A percentile compares a stretch with the other conserved stretches of the same genome.
Conservation (phyloP, 2,888 invertebrate species). For the Orgyia antiqua region DNA sequence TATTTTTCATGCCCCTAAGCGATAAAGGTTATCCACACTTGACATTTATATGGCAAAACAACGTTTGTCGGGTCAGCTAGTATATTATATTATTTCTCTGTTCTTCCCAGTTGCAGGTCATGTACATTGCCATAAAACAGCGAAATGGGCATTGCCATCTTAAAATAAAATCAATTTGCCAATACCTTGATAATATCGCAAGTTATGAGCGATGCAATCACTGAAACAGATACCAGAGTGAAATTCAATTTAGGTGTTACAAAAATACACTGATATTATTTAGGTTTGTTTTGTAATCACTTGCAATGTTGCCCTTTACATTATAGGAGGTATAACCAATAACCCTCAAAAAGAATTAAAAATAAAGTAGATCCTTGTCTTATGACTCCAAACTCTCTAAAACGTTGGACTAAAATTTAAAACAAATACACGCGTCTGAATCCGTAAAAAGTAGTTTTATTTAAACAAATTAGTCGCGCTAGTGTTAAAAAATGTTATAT, state of each 20-base stretch:
- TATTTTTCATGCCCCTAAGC: background rate
- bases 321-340: background rate
- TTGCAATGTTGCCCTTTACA: background rate
- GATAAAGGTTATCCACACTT: too few relatives aligned
- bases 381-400: too few relatives aligned
- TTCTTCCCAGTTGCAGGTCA: background rate
- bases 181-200: conserved; percentile 12
- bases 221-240: background rate
- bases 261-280: background rate
- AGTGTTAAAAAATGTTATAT: too few relatives aligned
- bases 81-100: too few relatives aligned
- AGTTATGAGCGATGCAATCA: conserved; percentile 1
- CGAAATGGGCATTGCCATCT: conserved; percentile 13
- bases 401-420: too few relatives aligned
- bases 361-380: too few relatives aligned
- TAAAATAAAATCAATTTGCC: conserved; percentile 17
- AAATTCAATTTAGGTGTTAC: background rate
- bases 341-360: background rate
- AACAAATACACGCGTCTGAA: too few relatives aligned
- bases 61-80: too few relatives aligned
- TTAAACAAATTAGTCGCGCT: too few relatives aligned
- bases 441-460: too few relatives aligned
- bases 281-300: background rate
- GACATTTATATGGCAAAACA: too few relatives aligned
- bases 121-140: conserved; percentile 7